Evolutionary conservation across 2,113 vertebrate species (phyloP).

Genomic region (Notiomystis cincta): DNA sequence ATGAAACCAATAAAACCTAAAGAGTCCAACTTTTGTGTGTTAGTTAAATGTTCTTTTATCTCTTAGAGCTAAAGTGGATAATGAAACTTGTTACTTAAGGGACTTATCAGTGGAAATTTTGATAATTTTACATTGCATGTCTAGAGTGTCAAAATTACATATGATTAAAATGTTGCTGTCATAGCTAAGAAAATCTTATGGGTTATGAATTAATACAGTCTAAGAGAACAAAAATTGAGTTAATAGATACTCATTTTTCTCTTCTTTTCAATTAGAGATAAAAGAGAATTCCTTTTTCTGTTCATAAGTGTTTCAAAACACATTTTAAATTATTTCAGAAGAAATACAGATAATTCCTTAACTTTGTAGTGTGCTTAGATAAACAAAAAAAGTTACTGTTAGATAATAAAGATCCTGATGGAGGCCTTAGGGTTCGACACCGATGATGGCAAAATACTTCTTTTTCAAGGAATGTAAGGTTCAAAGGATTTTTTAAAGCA

Average conservation of each 20-base stretch:
- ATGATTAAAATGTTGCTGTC: constrained; percentile 2
- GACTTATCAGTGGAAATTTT: neutral
- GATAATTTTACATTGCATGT: neutral
- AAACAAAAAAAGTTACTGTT: neutral
- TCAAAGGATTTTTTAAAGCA: neutral
- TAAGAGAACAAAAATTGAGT: neutral
- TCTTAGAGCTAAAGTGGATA: constrained; percentile 2
- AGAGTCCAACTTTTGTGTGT: neutral
- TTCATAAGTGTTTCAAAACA: neutral
- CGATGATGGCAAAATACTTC: neutral
- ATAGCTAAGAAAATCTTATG: neutral
- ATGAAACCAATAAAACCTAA: constrained; percentile 24
- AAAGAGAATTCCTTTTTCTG: neutral
- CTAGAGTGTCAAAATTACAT: neutral
- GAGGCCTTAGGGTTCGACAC: neutral
- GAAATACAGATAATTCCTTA: neutral
- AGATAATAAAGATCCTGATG: neutral
- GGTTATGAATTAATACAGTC: neutral
- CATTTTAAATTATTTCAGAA: neutral
- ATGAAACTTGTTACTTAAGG: constrained; percentile 40
- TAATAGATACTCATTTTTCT: neutral
- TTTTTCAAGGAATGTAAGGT: neutral
- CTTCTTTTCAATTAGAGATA: constrained; percentile 19
- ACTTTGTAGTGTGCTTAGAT: neutral
- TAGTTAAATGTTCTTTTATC: constrained; percentile 34